Conservation (phyloP, 1,140 invertebrate genomes). For the Chrysoperla carnea region DNA sequence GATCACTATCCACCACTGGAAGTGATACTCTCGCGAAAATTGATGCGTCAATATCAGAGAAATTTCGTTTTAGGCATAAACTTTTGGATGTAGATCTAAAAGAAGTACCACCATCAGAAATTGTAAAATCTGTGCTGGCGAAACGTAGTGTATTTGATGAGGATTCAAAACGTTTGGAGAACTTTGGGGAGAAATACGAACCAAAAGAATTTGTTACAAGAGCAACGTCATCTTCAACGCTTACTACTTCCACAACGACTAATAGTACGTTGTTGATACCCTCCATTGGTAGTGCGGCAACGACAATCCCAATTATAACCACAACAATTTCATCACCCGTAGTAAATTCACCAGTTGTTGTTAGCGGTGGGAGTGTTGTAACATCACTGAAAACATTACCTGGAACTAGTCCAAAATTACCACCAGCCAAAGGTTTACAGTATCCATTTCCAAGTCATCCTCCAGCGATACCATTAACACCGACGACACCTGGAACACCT, state of each 20-base stretch:
- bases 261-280: constrained; percentile 10
- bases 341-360: background rate
- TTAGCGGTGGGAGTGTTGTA: background rate
- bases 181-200: constrained; percentile 73
- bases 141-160: constrained; percentile 91
- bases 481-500: constrained; percentile 10
- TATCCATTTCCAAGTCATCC: constrained; percentile 69
- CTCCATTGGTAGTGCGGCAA: constrained; percentile 8
- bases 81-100: constrained; percentile 47
- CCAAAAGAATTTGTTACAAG: constrained; percentile 34
- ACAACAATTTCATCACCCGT: constrained; percentile 6
- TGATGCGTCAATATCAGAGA: constrained; percentile 28
- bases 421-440: constrained; percentile 43
- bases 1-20: constrained; percentile 34
- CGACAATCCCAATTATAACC: constrained; percentile 5
- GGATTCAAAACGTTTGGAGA: constrained; percentile 82
- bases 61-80: constrained; percentile 36
- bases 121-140: constrained; percentile 78
- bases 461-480: constrained; percentile 27
- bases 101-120: constrained; percentile 79
- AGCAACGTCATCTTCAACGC: constrained; percentile 1
- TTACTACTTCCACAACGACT: constrained; percentile 4
- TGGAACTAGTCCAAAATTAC: constrained; percentile 11
- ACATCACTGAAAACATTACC: constrained; percentile 3
- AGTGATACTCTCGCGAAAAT: constrained; percentile 35